Percentiles rank a stretch among this genome's conserved stretches.
Conservation (phyloP, 2,888 invertebrate genomes). For the Pseudanteris insignis region DNA sequence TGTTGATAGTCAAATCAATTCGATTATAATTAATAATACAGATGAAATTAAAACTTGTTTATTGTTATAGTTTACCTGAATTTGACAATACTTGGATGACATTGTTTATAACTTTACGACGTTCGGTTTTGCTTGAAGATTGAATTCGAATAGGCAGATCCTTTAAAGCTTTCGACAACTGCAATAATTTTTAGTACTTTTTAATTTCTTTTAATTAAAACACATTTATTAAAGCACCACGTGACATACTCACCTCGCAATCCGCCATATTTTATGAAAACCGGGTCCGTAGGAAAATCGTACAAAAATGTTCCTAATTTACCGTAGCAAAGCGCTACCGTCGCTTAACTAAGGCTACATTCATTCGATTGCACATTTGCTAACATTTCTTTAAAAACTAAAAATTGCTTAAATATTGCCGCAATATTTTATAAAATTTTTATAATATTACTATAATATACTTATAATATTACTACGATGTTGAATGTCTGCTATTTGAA, state of each 20-base stretch:
- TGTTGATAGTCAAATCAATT: no score
- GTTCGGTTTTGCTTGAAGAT: conserved; percentile 76
- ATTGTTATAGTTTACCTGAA: conserved; percentile 71
- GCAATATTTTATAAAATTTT: no score
- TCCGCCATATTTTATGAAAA: conserved; percentile 72
- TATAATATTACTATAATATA: no score
- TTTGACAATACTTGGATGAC: conserved; percentile 77
- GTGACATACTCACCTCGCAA: conserved; percentile 72
- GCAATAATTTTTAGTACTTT: conserved; percentile 51
- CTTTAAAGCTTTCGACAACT: conserved; percentile 76
- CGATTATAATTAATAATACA: not conserved
- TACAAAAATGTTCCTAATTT: no score
- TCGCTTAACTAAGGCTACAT: no score
- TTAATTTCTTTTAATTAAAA: not conserved
- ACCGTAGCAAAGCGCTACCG: not conserved
- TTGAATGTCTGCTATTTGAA: no score
- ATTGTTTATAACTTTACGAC: conserved; percentile 74
- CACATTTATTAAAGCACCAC: conserved; percentile 57
- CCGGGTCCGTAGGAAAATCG: conserved; percentile 44
- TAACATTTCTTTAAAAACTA: no score
- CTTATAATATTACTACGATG: no score
- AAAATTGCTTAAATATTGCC: no score
- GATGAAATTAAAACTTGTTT: conserved; percentile 25
- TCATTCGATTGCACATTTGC: no score
- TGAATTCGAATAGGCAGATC: conserved; percentile 79